Percentiles rank a stretch among this genome's conserved stretches.
phyloP scores from a whole-genome alignment of 2,113 vertebrate genomes.

The Aviceda subcristata region DNA sequence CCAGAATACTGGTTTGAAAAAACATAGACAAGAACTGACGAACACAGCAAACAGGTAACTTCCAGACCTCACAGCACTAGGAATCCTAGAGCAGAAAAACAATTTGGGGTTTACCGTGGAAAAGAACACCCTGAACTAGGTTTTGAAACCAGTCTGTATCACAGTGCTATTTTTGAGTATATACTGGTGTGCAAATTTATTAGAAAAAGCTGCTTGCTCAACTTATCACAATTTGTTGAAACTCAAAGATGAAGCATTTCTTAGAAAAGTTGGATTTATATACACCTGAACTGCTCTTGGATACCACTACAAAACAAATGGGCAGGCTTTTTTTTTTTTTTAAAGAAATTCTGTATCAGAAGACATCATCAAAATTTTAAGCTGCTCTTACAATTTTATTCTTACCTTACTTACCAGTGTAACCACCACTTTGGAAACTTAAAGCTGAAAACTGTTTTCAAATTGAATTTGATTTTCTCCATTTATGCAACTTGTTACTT shows the following conservation, averaged over 20 bases:
- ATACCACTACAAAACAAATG: background rate
- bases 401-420: background rate
- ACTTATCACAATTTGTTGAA: background rate
- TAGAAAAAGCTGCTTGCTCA: conserved; percentile 1
- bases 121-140: background rate
- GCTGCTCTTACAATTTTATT: background rate
- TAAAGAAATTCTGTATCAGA: background rate
- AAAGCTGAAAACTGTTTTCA: conserved; percentile 39
- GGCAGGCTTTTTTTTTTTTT: background rate
- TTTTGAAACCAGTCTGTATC: background rate
- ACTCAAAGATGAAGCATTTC: background rate
- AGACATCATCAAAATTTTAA: background rate
- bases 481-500: conserved; percentile 13
- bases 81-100: background rate
- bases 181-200: conserved; percentile 7
- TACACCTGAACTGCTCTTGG: background rate
- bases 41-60: background rate
- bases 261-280: background rate
- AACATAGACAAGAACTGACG: background rate
- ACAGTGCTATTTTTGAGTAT: background rate
- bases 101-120: background rate
- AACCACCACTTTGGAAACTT: background rate
- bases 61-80: background rate
- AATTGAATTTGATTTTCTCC: conserved; percentile 29
- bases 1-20: background rate